phyloP scores from a whole-genome alignment of 2,113 vertebrate genomes.

The Heterocephalus glaber region DNA sequence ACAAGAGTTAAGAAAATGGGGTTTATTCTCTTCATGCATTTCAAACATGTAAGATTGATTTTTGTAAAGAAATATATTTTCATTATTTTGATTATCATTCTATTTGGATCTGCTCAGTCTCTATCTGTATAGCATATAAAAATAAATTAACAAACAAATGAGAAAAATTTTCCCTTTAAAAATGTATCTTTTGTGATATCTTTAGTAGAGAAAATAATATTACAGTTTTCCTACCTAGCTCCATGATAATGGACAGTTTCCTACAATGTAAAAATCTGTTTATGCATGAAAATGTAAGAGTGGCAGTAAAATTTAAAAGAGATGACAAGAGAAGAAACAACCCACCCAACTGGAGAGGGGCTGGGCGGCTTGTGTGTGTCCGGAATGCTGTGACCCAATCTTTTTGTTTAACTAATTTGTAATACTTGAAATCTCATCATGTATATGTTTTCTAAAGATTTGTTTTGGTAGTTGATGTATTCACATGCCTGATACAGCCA shows the following conservation, averaged over 20 bases:
- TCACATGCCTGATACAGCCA: not conserved
- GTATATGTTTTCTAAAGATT: not conserved
- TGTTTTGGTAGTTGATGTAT: not conserved
- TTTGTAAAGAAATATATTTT: not conserved
- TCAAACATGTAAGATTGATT: not conserved
- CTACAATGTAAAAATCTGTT: not conserved
- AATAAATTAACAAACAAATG: not conserved
- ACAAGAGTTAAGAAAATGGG: not conserved
- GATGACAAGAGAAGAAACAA: not conserved
- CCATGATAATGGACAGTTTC: not conserved
- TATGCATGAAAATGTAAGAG: not conserved
- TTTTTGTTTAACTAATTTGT: not conserved
- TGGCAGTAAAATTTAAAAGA: not conserved
- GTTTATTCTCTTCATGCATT: not conserved
- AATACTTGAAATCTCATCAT: not conserved
- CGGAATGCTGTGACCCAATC: not conserved
- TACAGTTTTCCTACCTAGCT: not conserved
- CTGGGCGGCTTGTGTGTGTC: not conserved
- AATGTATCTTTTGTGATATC: not conserved
- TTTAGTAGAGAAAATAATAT: constrained; percentile 21
- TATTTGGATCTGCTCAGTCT: not conserved
- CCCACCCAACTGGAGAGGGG: not conserved
- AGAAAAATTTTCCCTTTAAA: not conserved
- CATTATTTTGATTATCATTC: not conserved
- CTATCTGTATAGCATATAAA: not conserved